phyloP scores from a whole-genome alignment of 2,797 vertebrate species.

The Hemitrygon akajei region DNA sequence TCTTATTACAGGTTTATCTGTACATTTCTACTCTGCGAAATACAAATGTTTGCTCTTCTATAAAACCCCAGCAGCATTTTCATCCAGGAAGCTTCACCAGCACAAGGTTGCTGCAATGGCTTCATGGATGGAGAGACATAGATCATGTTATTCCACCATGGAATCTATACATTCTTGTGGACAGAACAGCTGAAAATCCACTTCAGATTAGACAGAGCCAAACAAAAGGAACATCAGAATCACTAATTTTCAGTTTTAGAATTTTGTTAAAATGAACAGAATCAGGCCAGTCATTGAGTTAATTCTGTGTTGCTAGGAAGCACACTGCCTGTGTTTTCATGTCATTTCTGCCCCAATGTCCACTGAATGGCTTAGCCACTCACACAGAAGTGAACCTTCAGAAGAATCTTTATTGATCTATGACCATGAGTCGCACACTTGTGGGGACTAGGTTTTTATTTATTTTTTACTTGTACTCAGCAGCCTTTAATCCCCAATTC shows the following conservation, averaged over 20 bases:
- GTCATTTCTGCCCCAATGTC: too few species aligned
- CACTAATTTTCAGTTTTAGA: background rate
- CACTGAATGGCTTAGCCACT: too few species aligned
- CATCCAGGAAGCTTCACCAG: background rate
- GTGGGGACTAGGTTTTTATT: too few species aligned
- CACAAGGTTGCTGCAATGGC: background rate
- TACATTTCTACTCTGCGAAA: background rate
- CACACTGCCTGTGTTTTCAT: too few species aligned
- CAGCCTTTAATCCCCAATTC: too few species aligned
- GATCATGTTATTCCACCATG: background rate
- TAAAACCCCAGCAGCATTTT: background rate
- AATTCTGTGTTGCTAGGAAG: too few species aligned
- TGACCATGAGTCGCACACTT: too few species aligned
- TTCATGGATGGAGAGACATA: background rate
- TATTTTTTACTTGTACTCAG: too few species aligned
- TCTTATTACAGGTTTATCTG: background rate
- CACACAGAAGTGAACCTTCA: too few species aligned
- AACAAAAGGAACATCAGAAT: background rate
- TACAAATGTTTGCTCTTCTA: background rate
- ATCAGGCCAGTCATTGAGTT: too few species aligned
- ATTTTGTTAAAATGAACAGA: background rate
- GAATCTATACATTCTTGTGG: background rate
- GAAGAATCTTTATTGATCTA: too few species aligned
- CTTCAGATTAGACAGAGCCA: background rate
- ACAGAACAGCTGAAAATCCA: background rate